A percentile compares a stretch with the other conserved stretches of the same genome.
Conservation (phyloP, 2,888 invertebrate species). For the Lomographa bimaculata region DNA sequence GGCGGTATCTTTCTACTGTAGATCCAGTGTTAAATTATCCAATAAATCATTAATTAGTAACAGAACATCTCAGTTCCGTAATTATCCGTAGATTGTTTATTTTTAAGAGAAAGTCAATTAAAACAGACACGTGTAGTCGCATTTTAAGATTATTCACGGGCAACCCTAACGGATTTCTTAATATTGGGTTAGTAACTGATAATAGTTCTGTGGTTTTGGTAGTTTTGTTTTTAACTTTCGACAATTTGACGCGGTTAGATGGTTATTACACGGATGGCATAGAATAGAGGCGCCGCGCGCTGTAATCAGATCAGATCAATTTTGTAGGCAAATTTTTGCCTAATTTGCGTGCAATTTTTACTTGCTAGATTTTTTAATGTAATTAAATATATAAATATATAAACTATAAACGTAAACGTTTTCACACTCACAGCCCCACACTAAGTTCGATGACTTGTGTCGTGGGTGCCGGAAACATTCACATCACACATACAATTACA, state of each 20-base stretch:
- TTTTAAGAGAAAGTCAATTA: slow-evolving; percentile 22
- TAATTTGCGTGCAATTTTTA: too few relatives aligned
- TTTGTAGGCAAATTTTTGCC: slow-evolving; percentile 1
- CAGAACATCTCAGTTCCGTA: slow-evolving; percentile 11
- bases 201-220: slow-evolving; percentile 28
- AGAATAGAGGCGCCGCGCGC: slow-evolving; percentile 18
- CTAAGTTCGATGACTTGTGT: too few relatives aligned
- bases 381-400: too few relatives aligned
- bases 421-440: too few relatives aligned
- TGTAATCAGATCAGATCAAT: slow-evolving; percentile 8
- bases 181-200: slow-evolving; percentile 1
- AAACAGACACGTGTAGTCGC: slow-evolving; percentile 31
- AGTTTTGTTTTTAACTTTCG: slow-evolving; percentile 31
- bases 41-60: slow-evolving; percentile 21
- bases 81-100: slow-evolving; percentile 19
- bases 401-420: too few relatives aligned
- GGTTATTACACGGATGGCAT: slow-evolving; percentile 23
- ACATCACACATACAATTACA: too few relatives aligned
- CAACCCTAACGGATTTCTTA: slow-evolving; percentile 24
- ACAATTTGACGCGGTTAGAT: slow-evolving; percentile 27
- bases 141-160: slow-evolving; percentile 31
- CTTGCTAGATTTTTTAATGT: too few relatives aligned
- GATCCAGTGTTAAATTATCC: slow-evolving; percentile 12
- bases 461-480: too few relatives aligned
- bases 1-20: slow-evolving; percentile 17